Conservation (phyloP, 1,140 invertebrate species). For the Ruditapes philippinarum region DNA sequence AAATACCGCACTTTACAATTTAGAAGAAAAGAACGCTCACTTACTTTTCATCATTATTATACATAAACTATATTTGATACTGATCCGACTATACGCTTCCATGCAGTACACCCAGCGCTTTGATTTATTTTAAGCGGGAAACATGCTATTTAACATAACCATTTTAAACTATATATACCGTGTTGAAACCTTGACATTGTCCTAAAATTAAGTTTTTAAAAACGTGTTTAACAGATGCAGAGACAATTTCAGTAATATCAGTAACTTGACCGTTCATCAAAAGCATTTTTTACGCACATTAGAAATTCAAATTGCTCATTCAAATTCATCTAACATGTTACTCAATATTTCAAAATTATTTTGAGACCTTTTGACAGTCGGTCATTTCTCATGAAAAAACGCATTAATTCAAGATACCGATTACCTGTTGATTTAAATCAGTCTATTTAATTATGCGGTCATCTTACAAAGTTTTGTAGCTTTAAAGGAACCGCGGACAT, state of each 20-base stretch:
- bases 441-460: not conserved
- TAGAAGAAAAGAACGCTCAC: no score
- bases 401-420: constrained; percentile 8
- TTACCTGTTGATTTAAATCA: not conserved
- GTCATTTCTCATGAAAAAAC: constrained; percentile 34
- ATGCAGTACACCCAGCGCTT: no score
- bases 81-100: no score
- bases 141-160: no score
- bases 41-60: no score
- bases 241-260: not conserved
- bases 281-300: constrained; percentile 1
- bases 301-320: not conserved
- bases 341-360: constrained; percentile 48
- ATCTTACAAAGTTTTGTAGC: not conserved
- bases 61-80: no score
- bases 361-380: constrained; percentile 40
- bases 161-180: no score
- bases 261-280: constrained; percentile 24
- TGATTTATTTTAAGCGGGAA: no score
- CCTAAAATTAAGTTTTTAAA: no score
- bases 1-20: no score
- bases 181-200: no score
- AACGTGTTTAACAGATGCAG: no score
- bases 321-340: not conserved
- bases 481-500: not conserved